A percentile compares a stretch with the other conserved stretches of the same genome.
phyloP scores from a whole-genome alignment of 2,888 invertebrate species.

The Athalia rosae region DNA sequence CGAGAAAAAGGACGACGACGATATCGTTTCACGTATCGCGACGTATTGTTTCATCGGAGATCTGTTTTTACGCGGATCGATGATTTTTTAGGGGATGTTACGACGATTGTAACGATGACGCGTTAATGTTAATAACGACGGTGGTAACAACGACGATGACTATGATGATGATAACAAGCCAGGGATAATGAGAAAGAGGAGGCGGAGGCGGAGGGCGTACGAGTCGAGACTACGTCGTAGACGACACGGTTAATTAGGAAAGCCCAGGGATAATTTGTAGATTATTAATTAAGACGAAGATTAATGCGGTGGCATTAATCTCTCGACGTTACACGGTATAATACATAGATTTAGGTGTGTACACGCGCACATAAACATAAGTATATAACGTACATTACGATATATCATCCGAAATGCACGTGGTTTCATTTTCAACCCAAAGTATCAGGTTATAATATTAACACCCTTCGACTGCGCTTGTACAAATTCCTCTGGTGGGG shows the following conservation, averaged over 20 bases:
- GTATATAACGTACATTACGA: background rate
- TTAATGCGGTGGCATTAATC: slow-evolving; percentile 66
- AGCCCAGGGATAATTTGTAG: slow-evolving; percentile 58
- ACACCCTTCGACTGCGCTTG: too few relatives aligned
- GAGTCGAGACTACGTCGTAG: background rate
- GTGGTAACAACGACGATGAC: too few relatives aligned
- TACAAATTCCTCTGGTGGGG: too few relatives aligned
- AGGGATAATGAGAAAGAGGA: background rate
- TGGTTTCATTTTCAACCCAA: too few relatives aligned
- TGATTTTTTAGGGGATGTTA: background rate
- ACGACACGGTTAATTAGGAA: slow-evolving; percentile 67
- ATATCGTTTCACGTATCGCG: background rate
- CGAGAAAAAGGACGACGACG: background rate
- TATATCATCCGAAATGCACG: too few relatives aligned
- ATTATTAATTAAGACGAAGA: slow-evolving; percentile 70
- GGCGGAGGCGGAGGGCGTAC: background rate
- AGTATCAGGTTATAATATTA: too few relatives aligned
- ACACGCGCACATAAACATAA: background rate
- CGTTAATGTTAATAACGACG: too few relatives aligned
- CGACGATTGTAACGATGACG: too few relatives aligned
- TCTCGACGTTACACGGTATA: slow-evolving; percentile 28
- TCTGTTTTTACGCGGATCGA: background rate
- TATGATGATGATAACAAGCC: too few relatives aligned
- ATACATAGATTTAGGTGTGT: background rate
- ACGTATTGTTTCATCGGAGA: background rate